Evolutionary conservation across 2,797 vertebrate genomes (phyloP).

Genomic region (Myripristis jacobus): DNA sequence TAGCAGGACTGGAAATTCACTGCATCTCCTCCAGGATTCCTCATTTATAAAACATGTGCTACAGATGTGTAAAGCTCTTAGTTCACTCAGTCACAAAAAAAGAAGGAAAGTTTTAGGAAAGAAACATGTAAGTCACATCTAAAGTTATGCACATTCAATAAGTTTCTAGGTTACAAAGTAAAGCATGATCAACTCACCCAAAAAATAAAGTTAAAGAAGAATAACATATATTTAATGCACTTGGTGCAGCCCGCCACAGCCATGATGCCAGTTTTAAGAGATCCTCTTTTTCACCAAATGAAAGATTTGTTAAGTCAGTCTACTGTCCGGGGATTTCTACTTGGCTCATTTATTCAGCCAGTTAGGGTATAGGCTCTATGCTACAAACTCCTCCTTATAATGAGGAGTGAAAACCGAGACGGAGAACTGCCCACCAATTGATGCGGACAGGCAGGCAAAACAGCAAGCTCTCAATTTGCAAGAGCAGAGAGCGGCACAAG

Average conservation of each 20-base stretch:
- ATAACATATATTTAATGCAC: slow-evolving; percentile 82
- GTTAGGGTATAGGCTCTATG: slow-evolving; percentile 29
- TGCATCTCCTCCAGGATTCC: slow-evolving; percentile 10
- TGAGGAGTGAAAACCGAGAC: slow-evolving; percentile 76
- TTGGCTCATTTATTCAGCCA: slow-evolving; percentile 47
- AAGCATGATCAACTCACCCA: slow-evolving; percentile 88
- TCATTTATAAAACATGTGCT: neutral
- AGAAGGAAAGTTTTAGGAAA: neutral
- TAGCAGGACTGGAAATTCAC: slow-evolving; percentile 37
- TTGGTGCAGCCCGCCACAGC: slow-evolving; percentile 77
- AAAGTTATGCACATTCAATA: neutral
- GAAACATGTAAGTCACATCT: neutral
- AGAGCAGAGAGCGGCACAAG: neutral
- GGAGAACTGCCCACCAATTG: slow-evolving; percentile 69
- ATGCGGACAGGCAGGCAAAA: slow-evolving; percentile 10
- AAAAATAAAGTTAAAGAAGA: slow-evolving; percentile 90
- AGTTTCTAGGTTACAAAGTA: neutral
- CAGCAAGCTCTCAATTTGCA: slow-evolving; percentile 36
- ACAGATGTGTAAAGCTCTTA: slow-evolving; percentile 5
- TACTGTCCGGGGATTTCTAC: slow-evolving; percentile 51
- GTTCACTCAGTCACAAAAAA: neutral
- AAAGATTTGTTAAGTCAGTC: slow-evolving; percentile 38
- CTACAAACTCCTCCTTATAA: slow-evolving; percentile 76
- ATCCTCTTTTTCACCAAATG: slow-evolving; percentile 47
- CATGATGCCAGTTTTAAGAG: slow-evolving; percentile 64